Evolutionary conservation across 1,140 invertebrate species (phyloP).

Genomic region (Drosophila sproati): DNA sequence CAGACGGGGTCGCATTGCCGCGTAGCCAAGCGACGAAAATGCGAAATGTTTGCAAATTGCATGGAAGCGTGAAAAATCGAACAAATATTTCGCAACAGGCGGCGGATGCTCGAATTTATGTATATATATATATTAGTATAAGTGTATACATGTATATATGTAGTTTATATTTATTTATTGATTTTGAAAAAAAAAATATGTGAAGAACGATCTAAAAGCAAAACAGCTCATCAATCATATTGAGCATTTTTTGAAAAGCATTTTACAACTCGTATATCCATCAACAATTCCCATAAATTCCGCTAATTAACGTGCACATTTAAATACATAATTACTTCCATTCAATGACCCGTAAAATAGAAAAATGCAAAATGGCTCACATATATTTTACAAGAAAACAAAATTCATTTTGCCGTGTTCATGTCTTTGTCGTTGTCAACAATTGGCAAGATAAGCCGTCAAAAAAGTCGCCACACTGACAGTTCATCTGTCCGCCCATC

Average conservation of each 20-base stretch:
- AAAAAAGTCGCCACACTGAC: slow-evolving; percentile 7
- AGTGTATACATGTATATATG: not conserved
- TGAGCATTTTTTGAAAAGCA: slow-evolving; percentile 65
- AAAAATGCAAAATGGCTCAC: slow-evolving; percentile 32
- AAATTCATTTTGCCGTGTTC: not conserved
- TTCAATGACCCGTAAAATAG: slow-evolving; percentile 69
- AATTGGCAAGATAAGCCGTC: slow-evolving; percentile 63
- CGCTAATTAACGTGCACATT: slow-evolving; percentile 58
- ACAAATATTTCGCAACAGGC: slow-evolving; percentile 60
- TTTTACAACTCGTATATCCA: slow-evolving; percentile 71
- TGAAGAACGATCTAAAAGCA: slow-evolving; percentile 27
- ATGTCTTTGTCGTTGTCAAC: slow-evolving; percentile 49
- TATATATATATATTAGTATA: slow-evolving; percentile 10
- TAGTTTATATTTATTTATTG: slow-evolving; percentile 63
- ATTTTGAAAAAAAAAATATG: slow-evolving; percentile 40
- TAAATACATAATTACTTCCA: slow-evolving; percentile 69
- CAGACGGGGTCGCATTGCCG: slow-evolving; percentile 5
- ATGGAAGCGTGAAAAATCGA: slow-evolving; percentile 81
- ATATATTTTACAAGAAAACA: slow-evolving; percentile 15
- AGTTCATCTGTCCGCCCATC: slow-evolving; percentile 31
- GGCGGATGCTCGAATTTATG: slow-evolving; percentile 23
- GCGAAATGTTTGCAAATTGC: slow-evolving; percentile 67
- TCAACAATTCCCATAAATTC: slow-evolving; percentile 55
- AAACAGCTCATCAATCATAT: slow-evolving; percentile 71
- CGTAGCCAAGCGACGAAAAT: slow-evolving; percentile 39